Evolutionary conservation across 2,888 invertebrate species (phyloP).

Genomic region (Trachelus stipa): DNA sequence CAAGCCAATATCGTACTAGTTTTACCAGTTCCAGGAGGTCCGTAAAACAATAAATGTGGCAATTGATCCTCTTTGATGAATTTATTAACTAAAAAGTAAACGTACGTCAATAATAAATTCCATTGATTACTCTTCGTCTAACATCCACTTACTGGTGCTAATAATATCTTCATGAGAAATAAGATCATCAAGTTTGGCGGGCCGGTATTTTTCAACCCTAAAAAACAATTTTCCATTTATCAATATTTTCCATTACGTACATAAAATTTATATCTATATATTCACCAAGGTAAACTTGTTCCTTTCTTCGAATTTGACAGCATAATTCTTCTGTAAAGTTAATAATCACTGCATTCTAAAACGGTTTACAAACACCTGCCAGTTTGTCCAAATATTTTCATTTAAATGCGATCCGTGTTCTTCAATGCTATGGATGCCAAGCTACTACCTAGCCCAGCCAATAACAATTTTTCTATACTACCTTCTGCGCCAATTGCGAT

Average conservation of each 20-base stretch:
- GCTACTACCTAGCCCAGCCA: background rate
- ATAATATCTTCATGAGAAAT: constrained; percentile 98
- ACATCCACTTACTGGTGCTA: constrained; percentile 83
- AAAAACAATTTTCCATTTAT: constrained; percentile 31
- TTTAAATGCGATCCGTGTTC: background rate
- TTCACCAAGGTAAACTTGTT: constrained; percentile 74
- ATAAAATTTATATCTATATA: constrained; percentile 41
- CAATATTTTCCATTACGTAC: constrained; percentile 18
- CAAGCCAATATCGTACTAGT: constrained; percentile 98
- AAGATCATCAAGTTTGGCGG: constrained; percentile 88
- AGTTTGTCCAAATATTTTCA: background rate
- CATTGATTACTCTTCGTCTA: background rate
- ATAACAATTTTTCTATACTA: background rate
- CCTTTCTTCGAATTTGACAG: constrained; percentile 20
- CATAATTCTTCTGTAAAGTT: background rate
- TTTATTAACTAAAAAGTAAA: constrained; percentile 75
- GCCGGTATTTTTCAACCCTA: constrained; percentile 99
- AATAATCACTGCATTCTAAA: background rate
- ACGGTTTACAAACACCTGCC: background rate
- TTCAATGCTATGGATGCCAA: background rate
- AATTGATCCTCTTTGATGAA: constrained; percentile 92
- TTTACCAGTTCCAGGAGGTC: constrained; percentile 98
- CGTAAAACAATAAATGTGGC: constrained; percentile 97
- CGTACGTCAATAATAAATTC: background rate
- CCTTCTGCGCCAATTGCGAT: no score